Conservation (phyloP, 2,888 invertebrate genomes). For the Helobdella robusta region DNA sequence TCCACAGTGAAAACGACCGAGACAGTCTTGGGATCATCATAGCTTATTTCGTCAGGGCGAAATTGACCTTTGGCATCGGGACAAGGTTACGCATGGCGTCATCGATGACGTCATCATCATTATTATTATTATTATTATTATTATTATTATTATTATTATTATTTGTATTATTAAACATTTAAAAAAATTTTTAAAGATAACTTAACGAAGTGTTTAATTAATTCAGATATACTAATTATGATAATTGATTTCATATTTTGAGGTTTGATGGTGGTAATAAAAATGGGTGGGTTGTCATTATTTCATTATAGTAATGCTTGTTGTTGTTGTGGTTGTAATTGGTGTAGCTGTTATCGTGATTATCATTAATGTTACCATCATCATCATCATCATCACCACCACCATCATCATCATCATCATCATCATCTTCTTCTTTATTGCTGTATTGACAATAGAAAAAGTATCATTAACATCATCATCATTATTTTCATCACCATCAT, state of each 20-base stretch:
- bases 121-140: too few species aligned
- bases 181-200: neutral
- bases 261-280: too few species aligned
- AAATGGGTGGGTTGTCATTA: too few species aligned
- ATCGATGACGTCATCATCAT: too few species aligned
- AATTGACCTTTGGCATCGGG: constrained; percentile 20
- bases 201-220: too few species aligned
- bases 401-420: constrained; percentile 5
- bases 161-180: neutral
- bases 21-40: constrained; percentile 18
- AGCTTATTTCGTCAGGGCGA: constrained; percentile 22
- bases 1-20: constrained; percentile 13
- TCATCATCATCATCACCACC: constrained; percentile 17
- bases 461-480: constrained; percentile 10
- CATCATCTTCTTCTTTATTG: constrained; percentile 15
- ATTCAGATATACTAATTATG: too few species aligned
- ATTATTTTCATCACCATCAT: constrained; percentile 11
- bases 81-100: too few species aligned
- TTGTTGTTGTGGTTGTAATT: too few species aligned
- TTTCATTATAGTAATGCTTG: too few species aligned
- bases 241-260: too few species aligned
- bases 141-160: neutral
- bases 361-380: too few species aligned
- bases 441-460: neutral
- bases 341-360: too few species aligned